These are phyloP conservation scores for Xiphydria camelus DNA, from an alignment of 2,888 invertebrate genomes.

Conservation along the genomic window DNA sequence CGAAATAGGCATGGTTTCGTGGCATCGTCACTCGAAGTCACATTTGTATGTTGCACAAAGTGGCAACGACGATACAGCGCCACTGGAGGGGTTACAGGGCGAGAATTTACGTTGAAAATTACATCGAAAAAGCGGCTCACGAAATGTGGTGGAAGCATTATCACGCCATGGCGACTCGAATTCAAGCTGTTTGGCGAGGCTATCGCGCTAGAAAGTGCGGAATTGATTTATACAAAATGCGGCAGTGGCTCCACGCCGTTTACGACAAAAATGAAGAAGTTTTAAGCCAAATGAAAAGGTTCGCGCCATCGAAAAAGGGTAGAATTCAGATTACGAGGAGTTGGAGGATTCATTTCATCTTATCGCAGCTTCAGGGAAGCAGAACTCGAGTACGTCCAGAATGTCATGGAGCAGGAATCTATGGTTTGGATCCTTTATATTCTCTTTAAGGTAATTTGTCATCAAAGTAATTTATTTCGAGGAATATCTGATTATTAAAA, in stretches of 20 bases:
- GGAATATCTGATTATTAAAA: neutral
- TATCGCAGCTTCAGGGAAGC: slow-evolving; percentile 27
- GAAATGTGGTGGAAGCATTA: slow-evolving; percentile 33
- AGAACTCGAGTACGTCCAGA: slow-evolving; percentile 19
- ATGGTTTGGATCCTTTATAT: slow-evolving; percentile 43
- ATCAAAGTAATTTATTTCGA: neutral
- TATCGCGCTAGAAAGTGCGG: slow-evolving; percentile 30
- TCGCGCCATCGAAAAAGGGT: too few species aligned
- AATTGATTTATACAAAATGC: slow-evolving; percentile 24
- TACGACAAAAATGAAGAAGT: slow-evolving; percentile 30
- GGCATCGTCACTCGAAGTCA: slow-evolving; percentile 39
- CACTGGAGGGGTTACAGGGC: slow-evolving; percentile 38
- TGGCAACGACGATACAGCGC: slow-evolving; percentile 35
- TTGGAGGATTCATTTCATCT: neutral
- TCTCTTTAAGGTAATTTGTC: slow-evolving; percentile 45
- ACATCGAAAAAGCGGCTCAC: slow-evolving; percentile 25
- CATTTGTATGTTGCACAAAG: slow-evolving; percentile 31
- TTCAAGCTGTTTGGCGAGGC: slow-evolving; percentile 46
- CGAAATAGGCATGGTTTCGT: slow-evolving; percentile 44
- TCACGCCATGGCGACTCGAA: slow-evolving; percentile 34
- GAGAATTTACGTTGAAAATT: slow-evolving; percentile 22
- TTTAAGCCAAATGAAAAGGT: slow-evolving; percentile 33
- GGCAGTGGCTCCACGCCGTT: slow-evolving; percentile 30
- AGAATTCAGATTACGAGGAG: too few species aligned
- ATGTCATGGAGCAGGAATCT: slow-evolving; percentile 35